These are phyloP conservation scores for Reinhardtius hippoglossoides DNA, from an alignment of 2,113 vertebrate genomes.

Conservation along the genomic window DNA sequence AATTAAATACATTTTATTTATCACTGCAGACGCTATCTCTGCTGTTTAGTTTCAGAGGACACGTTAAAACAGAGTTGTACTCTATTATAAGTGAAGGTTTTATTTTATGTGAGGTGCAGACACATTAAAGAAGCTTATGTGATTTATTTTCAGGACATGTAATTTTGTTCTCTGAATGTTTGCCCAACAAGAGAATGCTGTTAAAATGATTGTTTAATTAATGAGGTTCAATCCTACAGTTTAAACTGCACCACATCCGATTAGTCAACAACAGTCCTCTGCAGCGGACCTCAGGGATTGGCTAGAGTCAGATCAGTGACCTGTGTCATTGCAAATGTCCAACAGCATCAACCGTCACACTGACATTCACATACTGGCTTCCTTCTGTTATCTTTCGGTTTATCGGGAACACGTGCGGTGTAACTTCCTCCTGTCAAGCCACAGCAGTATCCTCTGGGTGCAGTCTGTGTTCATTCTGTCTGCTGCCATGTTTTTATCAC, in stretches of 20 bases:
- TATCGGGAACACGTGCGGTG: slow-evolving; percentile 32
- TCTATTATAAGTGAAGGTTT: background rate
- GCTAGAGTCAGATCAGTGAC: slow-evolving; percentile 15
- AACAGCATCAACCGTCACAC: background rate
- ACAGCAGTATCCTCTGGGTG: slow-evolving; percentile 46
- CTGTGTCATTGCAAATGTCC: slow-evolving; percentile 1
- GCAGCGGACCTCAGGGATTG: background rate
- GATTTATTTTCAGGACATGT: background rate
- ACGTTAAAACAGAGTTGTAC: background rate
- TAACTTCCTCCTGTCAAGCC: slow-evolving; percentile 49
- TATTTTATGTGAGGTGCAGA: no score
- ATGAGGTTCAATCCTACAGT: slow-evolving; percentile 3
- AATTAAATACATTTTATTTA: no score
- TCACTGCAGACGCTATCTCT: background rate
- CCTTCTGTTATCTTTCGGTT: slow-evolving; percentile 9
- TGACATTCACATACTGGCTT: background rate
- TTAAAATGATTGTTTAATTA: background rate
- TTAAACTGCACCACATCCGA: background rate
- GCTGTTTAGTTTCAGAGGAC: background rate
- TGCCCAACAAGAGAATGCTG: no score
- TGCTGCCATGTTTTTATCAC: slow-evolving; percentile 65
- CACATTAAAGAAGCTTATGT: background rate
- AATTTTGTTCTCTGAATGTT: slow-evolving; percentile 4
- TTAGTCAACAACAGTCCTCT: background rate
- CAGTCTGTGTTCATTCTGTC: slow-evolving; percentile 37